Percentiles rank a stretch among this genome's conserved stretches.
Evolutionary conservation across 2,113 vertebrate species (phyloP).

Genomic region (Sinocyclocheilus grahami): DNA sequence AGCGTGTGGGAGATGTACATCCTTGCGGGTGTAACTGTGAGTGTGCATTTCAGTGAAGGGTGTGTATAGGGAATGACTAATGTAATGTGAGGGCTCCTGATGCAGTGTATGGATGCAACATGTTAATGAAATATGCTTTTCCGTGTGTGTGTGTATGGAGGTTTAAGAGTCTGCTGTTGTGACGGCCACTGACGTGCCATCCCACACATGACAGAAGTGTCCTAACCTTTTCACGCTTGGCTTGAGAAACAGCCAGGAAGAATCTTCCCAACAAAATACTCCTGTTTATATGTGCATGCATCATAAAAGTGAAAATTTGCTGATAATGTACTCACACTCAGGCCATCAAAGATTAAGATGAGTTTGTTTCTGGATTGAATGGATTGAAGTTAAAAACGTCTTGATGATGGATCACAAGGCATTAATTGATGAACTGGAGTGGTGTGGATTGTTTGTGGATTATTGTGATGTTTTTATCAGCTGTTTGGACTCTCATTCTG

Average conservation of each 20-base stretch:
- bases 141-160: neutral
- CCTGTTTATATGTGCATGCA: neutral
- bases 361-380: no score
- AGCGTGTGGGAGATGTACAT: slow-evolving; percentile 28
- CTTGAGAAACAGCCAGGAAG: slow-evolving; percentile 12
- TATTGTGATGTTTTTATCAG: no score
- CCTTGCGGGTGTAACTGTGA: slow-evolving; percentile 31
- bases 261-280: neutral
- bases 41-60: slow-evolving; percentile 32
- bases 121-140: slow-evolving; percentile 4
- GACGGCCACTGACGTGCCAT: slow-evolving; percentile 6
- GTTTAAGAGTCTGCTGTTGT: neutral
- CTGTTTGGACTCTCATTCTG: no score
- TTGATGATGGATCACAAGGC: no score
- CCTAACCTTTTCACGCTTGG: slow-evolving; percentile 18
- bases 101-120: neutral
- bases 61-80: slow-evolving; percentile 27
- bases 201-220: slow-evolving; percentile 35
- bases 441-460: no score
- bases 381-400: no score
- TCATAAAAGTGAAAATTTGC: no score
- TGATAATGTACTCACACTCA: no score
- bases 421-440: no score
- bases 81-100: neutral
- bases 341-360: no score